Evolutionary conservation across 2,888 invertebrate genomes (phyloP).

Genomic region (Neria commutata): DNA sequence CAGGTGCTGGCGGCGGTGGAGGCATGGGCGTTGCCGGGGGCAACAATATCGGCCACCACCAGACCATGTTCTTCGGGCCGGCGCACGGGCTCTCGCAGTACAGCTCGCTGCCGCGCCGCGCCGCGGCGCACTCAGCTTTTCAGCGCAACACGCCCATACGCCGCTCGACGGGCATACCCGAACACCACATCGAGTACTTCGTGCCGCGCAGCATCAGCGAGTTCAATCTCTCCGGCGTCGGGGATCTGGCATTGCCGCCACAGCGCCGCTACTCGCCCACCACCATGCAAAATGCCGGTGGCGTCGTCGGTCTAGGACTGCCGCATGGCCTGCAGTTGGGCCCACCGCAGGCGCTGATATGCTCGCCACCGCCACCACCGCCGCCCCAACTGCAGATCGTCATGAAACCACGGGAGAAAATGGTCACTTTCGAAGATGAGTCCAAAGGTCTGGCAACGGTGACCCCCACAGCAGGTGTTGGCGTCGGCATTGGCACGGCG

Average conservation of each 20-base stretch:
- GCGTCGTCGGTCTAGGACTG: constrained; percentile 36
- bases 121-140: constrained; percentile 61
- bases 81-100: constrained; percentile 64
- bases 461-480: constrained; percentile 26
- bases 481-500: constrained; percentile 27
- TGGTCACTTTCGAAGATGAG: constrained; percentile 83
- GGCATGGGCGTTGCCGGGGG: constrained; percentile 24
- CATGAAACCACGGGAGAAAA: constrained; percentile 71
- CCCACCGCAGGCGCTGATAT: constrained; percentile 55
- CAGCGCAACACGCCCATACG: constrained; percentile 71
- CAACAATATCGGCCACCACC: constrained; percentile 51
- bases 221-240: constrained; percentile 75
- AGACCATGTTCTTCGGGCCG: constrained; percentile 61
- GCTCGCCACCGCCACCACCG: constrained; percentile 50
- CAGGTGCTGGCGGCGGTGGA: constrained; percentile 42
- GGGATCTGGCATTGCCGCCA: constrained; percentile 65
- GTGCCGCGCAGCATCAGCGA: constrained; percentile 84
- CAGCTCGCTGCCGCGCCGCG: constrained; percentile 66
- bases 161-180: constrained; percentile 67
- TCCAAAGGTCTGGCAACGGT: constrained; percentile 45
- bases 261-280: constrained; percentile 61
- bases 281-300: constrained; percentile 26
- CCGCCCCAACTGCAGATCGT: constrained; percentile 56
- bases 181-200: constrained; percentile 78
- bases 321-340: constrained; percentile 52